A percentile compares a stretch with the other conserved stretches of the same genome.
These are phyloP conservation scores for Siniperca scherzeri DNA, from an alignment of 2,797 vertebrate genomes.

Conservation along the genomic window DNA sequence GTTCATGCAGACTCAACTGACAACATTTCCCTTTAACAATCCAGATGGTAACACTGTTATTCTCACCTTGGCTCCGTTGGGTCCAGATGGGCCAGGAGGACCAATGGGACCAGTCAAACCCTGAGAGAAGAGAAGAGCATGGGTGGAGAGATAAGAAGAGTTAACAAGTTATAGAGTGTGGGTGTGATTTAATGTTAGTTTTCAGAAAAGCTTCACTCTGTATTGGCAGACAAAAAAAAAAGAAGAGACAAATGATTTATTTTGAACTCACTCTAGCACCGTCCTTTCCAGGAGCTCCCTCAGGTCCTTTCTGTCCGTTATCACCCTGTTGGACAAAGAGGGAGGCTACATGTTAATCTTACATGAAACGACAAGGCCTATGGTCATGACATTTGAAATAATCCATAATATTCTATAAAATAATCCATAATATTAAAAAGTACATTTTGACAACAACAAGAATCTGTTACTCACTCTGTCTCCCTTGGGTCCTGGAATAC, in stretches of 20 bases:
- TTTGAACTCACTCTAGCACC: conserved; percentile 91
- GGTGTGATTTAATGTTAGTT: background rate
- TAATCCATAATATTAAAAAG: background rate
- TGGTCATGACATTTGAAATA: background rate
- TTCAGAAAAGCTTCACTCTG: background rate
- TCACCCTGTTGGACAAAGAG: conserved; percentile 88
- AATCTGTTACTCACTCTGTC: conserved; percentile 91
- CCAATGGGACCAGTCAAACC: conserved; percentile 97
- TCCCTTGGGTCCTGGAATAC: conserved; percentile 94
- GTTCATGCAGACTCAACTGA: background rate
- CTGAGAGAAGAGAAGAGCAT: conserved; percentile 72
- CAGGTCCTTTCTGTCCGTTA: conserved; percentile 93
- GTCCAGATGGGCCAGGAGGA: conserved; percentile 93
- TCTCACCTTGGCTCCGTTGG: conserved; percentile 95
- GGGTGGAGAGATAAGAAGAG: background rate
- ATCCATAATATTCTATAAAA: background rate
- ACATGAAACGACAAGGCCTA: background rate
- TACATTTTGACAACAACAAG: background rate
- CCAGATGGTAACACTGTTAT: background rate
- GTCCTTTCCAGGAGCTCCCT: conserved; percentile 96
- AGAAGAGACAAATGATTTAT: background rate
- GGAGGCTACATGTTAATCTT: conserved; percentile 2
- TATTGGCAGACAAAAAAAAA: background rate
- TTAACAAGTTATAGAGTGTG: conserved; percentile 4
- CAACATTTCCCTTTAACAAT: background rate